These are phyloP conservation scores for Oryzias celebensis DNA, from an alignment of 2,113 vertebrate species.

Conservation along the genomic window DNA sequence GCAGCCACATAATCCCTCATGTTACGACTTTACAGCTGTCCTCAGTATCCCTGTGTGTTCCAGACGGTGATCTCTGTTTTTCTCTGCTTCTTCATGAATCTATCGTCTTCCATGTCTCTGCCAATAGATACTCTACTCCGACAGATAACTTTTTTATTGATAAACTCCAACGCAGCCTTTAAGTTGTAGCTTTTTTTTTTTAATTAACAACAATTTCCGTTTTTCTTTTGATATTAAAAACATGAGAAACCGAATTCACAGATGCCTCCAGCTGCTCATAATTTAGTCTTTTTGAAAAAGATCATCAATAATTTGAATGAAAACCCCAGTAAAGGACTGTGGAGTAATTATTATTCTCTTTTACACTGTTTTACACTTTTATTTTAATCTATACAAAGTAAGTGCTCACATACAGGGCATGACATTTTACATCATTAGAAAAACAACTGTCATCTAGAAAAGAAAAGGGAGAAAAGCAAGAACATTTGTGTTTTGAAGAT, in stretches of 20 bases:
- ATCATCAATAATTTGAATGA: slow-evolving; percentile 8
- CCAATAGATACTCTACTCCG: slow-evolving; percentile 21
- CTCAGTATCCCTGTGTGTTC: slow-evolving; percentile 3
- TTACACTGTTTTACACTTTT: not conserved
- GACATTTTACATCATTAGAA: not conserved
- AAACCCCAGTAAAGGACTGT: not conserved
- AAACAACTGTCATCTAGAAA: not conserved
- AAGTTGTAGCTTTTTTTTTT: not conserved
- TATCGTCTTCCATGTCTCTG: slow-evolving; percentile 2
- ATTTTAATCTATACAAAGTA: not conserved
- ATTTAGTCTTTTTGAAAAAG: slow-evolving; percentile 26
- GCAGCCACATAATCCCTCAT: slow-evolving; percentile 12
- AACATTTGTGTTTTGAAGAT: too few relatives aligned
- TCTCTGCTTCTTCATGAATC: slow-evolving; percentile 15
- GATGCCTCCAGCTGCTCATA: slow-evolving; percentile 12
- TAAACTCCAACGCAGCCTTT: not conserved
- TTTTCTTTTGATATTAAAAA: not conserved
- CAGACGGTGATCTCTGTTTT: not conserved
- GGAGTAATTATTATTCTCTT: not conserved
- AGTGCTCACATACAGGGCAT: not conserved
- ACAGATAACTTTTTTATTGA: slow-evolving; percentile 16
- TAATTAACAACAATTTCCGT: not conserved
- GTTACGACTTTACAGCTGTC: slow-evolving; percentile 18
- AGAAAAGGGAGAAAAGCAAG: not conserved
- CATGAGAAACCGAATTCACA: slow-evolving; percentile 1